Base-by-base conservation (phyloP, 2,888 invertebrate species). In the Hydrotaea diabolus region DNA sequence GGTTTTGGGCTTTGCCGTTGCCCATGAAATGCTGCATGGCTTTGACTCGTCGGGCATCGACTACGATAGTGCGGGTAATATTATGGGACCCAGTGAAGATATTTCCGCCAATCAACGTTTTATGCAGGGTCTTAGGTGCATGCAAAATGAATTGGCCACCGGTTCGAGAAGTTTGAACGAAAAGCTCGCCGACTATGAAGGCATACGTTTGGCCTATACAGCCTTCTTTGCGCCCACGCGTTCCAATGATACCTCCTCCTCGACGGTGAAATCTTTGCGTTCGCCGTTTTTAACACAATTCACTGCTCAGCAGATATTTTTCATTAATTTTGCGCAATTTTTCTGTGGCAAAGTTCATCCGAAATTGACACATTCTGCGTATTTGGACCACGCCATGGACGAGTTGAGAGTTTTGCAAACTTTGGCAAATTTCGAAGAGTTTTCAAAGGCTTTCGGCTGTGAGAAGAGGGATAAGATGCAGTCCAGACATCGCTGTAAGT, bases 151-250 rank as follows among this genome's bases (percentile, higher is more conserved):
- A 59, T 83, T 90, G 82, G 89, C 90, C 13, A 88, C 90, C 3
- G 90, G 89, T 0, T 87, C 89, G 0, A 86, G 88, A 2, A 90
- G 90, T 9, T 87, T 91, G 1, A 89, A 90, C 49, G 91, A 92
- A 73, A 92, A 91, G 53, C 75, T 91, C 2, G 90, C 91, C 11
- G 91, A 91, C 78, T 90, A 90, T 43, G 91, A 91, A 59, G 91
- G 91, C 0, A 85, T 92, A 55, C 91, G 91, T 8, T 85, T 91
- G 8, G 88, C 89, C 0, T 91, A 89, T 71, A 89, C 90, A 39
- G 88, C 91, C 2, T 91, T 86, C 17, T 90, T 91, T 39, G 88
- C 86, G 0, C 86, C 86, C 0, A 86, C 85, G 13, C 31, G 73
- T 0, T 71, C 86, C 2, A 74, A 85, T 8, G 86, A 86, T 2